Evolutionary conservation across 1,140 invertebrate genomes (phyloP), one percentile per base, ranked within the genome.

Genomic region (Drosophila subobscura): DNA sequence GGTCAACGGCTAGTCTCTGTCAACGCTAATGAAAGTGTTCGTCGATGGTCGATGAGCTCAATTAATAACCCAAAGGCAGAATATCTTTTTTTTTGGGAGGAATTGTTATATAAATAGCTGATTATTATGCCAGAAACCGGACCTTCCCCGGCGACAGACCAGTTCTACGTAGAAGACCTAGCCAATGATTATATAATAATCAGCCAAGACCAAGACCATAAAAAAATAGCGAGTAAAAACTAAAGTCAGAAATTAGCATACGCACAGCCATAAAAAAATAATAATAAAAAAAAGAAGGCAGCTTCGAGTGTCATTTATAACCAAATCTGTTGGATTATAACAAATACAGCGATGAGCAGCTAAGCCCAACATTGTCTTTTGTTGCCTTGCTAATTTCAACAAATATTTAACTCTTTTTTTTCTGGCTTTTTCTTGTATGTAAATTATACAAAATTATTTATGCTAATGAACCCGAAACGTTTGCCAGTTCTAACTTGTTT

Each of bases 101-200:
- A 60, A 68, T 52, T 53, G 46, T 59, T 60, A 64, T 86, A 86
- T 64, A 81, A 88, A 81, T 81, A 85, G 61, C 60, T 59, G 49
- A 88, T 85, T 85, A 85, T 86, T 85, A 85, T 85, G 77, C 77
- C 59, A 88, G 29, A 88, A 85, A 85, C 81, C 81, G 65, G 81
- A 68, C 72, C 37, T 79, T 46, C 29, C 45, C 37, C 14, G 49
- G 25, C 49, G 37, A 20, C 27, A 64, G 74, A 79, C 79, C 68
- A 67, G 76, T 84, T 79, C 60, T 85, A 72, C 51, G 29, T 47
- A 65, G 33, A 33, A 53, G 50, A 55, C 53, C 25, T 25, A 27
- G 12, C 56, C 70, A 58, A 59, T 59, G 49, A 77, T 86, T 86
- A 85, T 80, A 85, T 85, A 85, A 85, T 77, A 85, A 77, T 77